Evolutionary conservation across 2,113 vertebrate genomes (phyloP), one percentile per base, ranked within the genome.

Genomic region (Polyodon spathula): DNA sequence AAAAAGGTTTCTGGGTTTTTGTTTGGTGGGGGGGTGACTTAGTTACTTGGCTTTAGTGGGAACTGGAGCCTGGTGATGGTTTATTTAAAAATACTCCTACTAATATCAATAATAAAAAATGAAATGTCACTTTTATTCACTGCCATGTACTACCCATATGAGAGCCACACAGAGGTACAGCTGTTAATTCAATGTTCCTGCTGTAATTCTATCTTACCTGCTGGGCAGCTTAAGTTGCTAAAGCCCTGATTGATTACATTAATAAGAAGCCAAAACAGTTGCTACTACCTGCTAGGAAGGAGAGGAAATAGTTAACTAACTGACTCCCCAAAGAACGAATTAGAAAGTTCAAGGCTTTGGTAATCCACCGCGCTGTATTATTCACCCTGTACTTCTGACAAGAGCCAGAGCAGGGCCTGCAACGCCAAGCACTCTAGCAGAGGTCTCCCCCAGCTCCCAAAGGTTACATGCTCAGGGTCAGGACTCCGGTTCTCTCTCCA

Each of bases 361-460:
- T 71, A 63, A 59, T 74, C 15, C n/a, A n/a, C 71, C 81, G 59
- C 3, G 52, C 16, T 17, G 71, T 44, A 68, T 54, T 54, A 37
- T 63, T 68, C 74, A 76, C 72, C 68, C 77, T 77, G 73, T 71
- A 70, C 82, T 60, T 58, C 41, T 84, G 88, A 92, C 82, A 59
- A 90, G 88, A 91, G 88, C 72, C 89, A 92, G 91, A 90, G 85
- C 80, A 79, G 70, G 78, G 72, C 71, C 72, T 67, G 79, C 80
- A 81, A 74, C 78, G 76, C 81, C 71, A 77, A 79, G 84, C 85
- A 85, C 84, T 81, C 86, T 85, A 61, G 3, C 70, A 37, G 59
- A 78, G 83, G 81, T 80, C 81, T 78, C 59, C 4, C 63, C 71
- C 6, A 6, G 80, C 60, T 67, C 70, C 81, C 86, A 85, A 84